Percentiles rank a stretch among this genome's conserved stretches.
phyloP scores from a whole-genome alignment of 1,140 invertebrate species.

The Bombus ignitus region DNA sequence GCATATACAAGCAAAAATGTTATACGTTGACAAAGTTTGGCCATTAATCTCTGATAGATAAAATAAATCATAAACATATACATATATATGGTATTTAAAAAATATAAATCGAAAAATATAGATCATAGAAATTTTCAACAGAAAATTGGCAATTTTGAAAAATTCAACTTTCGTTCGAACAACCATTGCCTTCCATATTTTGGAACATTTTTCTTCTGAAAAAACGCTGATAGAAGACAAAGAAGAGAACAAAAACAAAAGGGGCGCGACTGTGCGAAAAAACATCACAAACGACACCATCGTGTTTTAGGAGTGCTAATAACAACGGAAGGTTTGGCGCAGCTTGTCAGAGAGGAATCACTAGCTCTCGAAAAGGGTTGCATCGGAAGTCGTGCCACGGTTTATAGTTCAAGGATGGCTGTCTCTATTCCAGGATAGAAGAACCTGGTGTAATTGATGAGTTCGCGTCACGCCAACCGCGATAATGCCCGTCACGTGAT shows the following conservation, averaged over 20 bases:
- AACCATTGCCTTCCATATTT: neutral
- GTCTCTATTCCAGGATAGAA: conserved; percentile 26
- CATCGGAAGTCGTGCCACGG: conserved; percentile 16
- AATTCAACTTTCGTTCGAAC: no score
- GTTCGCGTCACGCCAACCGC: conserved; percentile 31
- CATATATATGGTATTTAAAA: no score
- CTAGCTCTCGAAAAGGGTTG: neutral
- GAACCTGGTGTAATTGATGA: conserved; percentile 34
- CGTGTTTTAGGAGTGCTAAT: neutral
- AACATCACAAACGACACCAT: neutral
- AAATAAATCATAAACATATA: no score
- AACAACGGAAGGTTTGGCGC: neutral
- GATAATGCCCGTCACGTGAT: conserved; percentile 42
- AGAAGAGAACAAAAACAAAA: neutral
- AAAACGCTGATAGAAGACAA: no score
- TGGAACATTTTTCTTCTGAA: neutral
- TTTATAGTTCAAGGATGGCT: conserved; percentile 51
- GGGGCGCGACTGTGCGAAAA: no score
- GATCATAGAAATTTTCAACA: no score
- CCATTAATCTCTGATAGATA: no score
- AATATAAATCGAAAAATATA: no score
- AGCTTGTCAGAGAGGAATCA: neutral
- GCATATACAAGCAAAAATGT: neutral
- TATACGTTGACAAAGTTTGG: neutral
- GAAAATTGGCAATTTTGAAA: no score